Evolutionary conservation across 2,888 invertebrate species (phyloP), one percentile per base, ranked within the genome.

Genomic region (Helicoverpa assulta): DNA sequence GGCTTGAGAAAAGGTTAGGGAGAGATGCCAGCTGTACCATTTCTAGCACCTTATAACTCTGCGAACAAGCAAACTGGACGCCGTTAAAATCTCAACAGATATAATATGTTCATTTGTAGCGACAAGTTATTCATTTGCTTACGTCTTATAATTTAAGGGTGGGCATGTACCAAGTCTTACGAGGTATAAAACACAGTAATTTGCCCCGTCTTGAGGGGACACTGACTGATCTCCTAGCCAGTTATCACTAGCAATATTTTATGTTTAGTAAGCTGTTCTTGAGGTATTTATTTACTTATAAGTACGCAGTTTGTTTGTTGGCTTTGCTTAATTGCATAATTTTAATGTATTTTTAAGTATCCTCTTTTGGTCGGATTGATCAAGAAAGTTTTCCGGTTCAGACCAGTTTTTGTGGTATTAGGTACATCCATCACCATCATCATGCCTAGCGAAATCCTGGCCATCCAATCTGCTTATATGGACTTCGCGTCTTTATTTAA

Each of bases 71-170:
- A 50, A 65, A 59, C 63, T 62, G 10, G 76, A 50, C 50, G 60
- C 70, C 43, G 64, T 76, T 82, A 73, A 60, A 76, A 80, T 67
- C 71, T 75, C 65, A 69, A 80, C 69, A 73, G 67, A 73, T 43
- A 68, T 70, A 73, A 76, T 73, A 76, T 74, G 64, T 82, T 82
- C 60, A 78, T 83, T 75, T 69, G 58, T 33, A 67, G 57, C 68
- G 81, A 84, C 83, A 78, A 72, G 72, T 84, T 77, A 78, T 76
- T 83, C 76, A 85, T 80, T 73, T 67, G 67, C 72, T 56, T 60
- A 58, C 64, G 54, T 76, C 70, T 60, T 66, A 67, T 78, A 71
- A 80, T 75, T 72, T 68, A 74, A 61, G 47, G 51, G 40, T 12
- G 47, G 47, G 59, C 66, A 47, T 63, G 29, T 50, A 12, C 29